Base-by-base conservation (phyloP, 2,113 vertebrate genomes). In the Machaerirhynchus nigripectus region DNA sequence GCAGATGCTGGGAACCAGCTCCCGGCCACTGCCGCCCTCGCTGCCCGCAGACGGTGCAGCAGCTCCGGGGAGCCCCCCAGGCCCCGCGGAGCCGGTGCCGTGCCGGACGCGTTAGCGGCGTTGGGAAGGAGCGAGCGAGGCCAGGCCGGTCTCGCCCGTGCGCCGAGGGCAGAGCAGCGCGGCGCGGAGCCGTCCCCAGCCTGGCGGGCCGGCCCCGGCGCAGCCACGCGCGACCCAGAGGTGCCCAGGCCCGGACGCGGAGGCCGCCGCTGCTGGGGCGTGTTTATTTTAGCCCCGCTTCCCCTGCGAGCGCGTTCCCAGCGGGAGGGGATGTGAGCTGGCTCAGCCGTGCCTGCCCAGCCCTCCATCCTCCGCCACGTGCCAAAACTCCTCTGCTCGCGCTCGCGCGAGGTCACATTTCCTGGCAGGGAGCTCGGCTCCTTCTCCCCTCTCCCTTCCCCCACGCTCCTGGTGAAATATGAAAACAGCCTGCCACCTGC, bases 401-500 rank as follows among this genome's bases (percentile, higher is more conserved):
- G 37, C 81, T 40, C 39, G 27, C 3, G 2, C 67, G 14, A 91
- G 95, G 91, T 94, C 94, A 26, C 87, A 76, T 79, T 94, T 95
- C 84, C 70, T 92, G 84, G 96, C 84, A 46, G 56, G 27, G 73
- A 64, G 57, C 84, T 89, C 39, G 2, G 28, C 63, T 94, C 64
- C 59, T 74, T 95, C 90, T 78, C 77, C 77, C 46, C 69, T 87
- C 85, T 90, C 89, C 86, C 61, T 71, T 87, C 96, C 92, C 76
- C 95, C 92, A 59, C 15, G 42, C 75, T 95, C 71, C 55, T 39
- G 63, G 71, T 90, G 70, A 91, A 92, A 91, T 77, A 86, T 28
- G 89, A 93, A 89, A 94, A 94, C 96, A 96, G 92, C 94, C 95
- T 94, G 95, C 93, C 96, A 96, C 96, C 96, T 96, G 96, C 96